Evolutionary conservation across 2,888 invertebrate genomes (phyloP), one percentile per base, ranked within the genome.

Genomic region (Reticulitermes lucifugus): DNA sequence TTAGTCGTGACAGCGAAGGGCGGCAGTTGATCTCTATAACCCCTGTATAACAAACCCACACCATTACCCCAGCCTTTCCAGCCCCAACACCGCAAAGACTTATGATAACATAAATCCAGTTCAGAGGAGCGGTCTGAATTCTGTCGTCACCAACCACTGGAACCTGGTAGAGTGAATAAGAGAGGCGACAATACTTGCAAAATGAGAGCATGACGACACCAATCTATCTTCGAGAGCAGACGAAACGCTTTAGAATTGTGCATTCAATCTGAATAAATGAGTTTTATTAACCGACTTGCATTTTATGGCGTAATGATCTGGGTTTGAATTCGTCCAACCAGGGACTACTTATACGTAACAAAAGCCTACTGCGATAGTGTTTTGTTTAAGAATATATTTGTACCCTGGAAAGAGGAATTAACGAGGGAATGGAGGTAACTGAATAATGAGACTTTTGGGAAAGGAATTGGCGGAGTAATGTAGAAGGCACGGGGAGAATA

Each of bases 51-150:
- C 35, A 35, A 60, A 29, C 29, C 51, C 79, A 12, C 46, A 1
- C 71, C 71, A 9, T 71, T 25, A 60, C 41, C 55, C 60, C 9
- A 80, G 18, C 41, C 59, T 46, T 41, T 35, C 60, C 80, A 46
- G 35, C 73, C 35, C 21, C 80, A 60, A 25, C 55, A 55, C 80
- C 60, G 80, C 80, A 80, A 80, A 80, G 80, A 80, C 80, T 80
- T 80, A 80, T 80, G 80, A 55, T 80, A 60, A 80, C 80, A 80
- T 80, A 80, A 80, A 80, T 80, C 80, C 80, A 59, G 59, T 55
- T 79, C 79, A 55, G 51, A 51, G 51, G 35, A 73, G 59, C 80
- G 35, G 80, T 25, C 12, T 25, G 60, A 80, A 80, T 80, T 60
- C 35, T 80, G 80, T 80, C 80, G 80, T 80, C 80, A 80, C 80